Evolutionary conservation across 2,888 invertebrate genomes (phyloP), one percentile per base, ranked within the genome.

Genomic region (Nemotelus nigrinus): DNA sequence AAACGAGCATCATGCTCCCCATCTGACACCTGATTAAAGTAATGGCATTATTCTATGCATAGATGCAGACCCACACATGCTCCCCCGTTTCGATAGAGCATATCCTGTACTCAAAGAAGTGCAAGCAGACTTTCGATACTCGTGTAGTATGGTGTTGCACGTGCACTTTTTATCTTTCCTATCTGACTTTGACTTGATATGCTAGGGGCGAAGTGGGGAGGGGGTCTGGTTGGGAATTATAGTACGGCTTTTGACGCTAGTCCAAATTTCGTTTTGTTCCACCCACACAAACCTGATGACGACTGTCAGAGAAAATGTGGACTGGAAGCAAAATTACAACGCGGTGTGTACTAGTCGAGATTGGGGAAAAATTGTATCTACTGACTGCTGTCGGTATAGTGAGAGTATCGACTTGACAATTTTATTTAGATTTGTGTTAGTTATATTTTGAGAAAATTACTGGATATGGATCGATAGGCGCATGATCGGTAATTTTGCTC

Each of bases 401-500:
- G 58, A 58, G n/a, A 4, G 5, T 5, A 5, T 6, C 4, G 58
- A 58, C 5, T 10, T 58, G n/a, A 3, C n/a, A 58, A 8, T 76
- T 48, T 44, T 47, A 39, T 50, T 47, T 74, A 2, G 5, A 6
- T 41, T 41, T 60, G 74, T 74, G 41, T 60, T 43, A 6, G 60
- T 74, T 10, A 47, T 74, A 63, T 74, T 70, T 74, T 74, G 25
- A 48, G 53, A 79, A 75, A 77, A 64, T 68, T 63, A 47, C 70
- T 71, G 75, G 77, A 77, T 77, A 64, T 60, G 77, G 79, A 77
- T 79, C 79, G 79, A 79, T 79, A 79, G 77, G 79, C 79, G 79
- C 79, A 79, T 79, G 79, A 71, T 48, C 74, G 45, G 7, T 53
- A 41, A 25, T 25, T 25, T 25, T 25, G 25, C 25, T 25, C 25